These are phyloP conservation scores for Himalopsyche kuldschensis DNA, from an alignment of 2,888 invertebrate genomes.

Conservation along the genomic window DNA sequence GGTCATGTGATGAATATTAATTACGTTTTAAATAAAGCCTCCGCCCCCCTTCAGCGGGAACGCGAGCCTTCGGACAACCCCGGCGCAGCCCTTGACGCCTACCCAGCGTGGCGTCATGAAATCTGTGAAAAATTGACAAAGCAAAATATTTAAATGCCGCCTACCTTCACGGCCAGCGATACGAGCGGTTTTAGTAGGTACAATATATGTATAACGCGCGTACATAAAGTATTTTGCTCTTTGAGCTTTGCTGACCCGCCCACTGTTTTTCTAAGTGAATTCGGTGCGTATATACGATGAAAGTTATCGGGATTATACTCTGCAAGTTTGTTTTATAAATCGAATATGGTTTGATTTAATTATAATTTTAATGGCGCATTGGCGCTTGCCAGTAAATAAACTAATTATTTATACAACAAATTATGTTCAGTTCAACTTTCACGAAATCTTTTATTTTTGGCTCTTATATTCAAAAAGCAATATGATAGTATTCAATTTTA, in stretches of 20 bases:
- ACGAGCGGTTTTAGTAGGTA: neutral
- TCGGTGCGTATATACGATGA: neutral
- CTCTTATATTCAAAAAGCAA: too few species aligned
- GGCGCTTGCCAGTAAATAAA: too few species aligned
- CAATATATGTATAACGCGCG: neutral
- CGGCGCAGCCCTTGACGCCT: conserved; percentile 5
- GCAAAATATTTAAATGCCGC: neutral
- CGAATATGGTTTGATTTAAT: too few species aligned
- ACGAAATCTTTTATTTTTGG: too few species aligned
- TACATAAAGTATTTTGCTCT: neutral
- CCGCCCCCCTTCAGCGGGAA: neutral
- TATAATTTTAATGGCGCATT: too few species aligned
- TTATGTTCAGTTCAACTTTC: too few species aligned
- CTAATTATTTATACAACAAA: too few species aligned
- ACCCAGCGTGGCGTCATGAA: conserved; percentile 8
- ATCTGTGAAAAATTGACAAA: conserved; percentile 5
- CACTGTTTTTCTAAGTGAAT: neutral
- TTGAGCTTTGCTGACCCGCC: neutral
- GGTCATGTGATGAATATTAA: conserved; percentile 33
- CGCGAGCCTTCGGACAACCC: neutral
- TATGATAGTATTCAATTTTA: too few species aligned
- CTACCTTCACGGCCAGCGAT: neutral
- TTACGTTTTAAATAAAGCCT: conserved; percentile 13
- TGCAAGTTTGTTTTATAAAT: too few species aligned
- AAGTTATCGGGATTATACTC: too few species aligned